Conservation (phyloP, 2,797 vertebrate genomes). For the Diglossa cyanea region DNA sequence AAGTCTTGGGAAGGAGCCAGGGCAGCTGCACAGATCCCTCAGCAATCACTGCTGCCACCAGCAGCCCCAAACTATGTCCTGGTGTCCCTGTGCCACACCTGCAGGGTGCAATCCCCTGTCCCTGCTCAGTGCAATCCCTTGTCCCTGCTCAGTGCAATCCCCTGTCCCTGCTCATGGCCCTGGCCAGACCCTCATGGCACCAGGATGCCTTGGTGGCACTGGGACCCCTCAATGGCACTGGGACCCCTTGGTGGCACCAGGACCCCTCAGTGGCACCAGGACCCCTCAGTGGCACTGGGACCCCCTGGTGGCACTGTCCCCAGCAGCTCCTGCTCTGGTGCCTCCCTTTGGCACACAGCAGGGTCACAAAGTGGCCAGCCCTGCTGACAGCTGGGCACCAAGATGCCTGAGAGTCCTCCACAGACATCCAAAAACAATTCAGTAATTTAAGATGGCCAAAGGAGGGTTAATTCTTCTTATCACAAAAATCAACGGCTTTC, state of each 20-base stretch:
- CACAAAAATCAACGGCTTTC: background rate
- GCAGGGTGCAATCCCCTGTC: no score
- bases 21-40: background rate
- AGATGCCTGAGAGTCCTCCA: rapidly evolving
- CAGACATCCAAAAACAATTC: background rate
- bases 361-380: background rate
- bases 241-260: no score
- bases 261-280: no score
- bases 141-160: no score
- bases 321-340: background rate
- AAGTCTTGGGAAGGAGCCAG: background rate
- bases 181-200: no score
- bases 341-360: rapidly evolving
- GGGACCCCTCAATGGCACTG: no score
- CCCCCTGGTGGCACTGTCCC: no score
- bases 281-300: no score
- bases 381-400: background rate
- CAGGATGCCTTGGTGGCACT: no score
- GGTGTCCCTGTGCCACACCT: rapidly evolving
- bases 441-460: background rate
- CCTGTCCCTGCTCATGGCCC: no score
- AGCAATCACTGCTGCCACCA: background rate
- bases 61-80: rapidly evolving
- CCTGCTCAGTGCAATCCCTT: background rate
- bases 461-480: background rate